Evolutionary conservation across 2,113 vertebrate genomes (phyloP), one percentile per base, ranked within the genome.

Genomic region (Alligator sinensis): DNA sequence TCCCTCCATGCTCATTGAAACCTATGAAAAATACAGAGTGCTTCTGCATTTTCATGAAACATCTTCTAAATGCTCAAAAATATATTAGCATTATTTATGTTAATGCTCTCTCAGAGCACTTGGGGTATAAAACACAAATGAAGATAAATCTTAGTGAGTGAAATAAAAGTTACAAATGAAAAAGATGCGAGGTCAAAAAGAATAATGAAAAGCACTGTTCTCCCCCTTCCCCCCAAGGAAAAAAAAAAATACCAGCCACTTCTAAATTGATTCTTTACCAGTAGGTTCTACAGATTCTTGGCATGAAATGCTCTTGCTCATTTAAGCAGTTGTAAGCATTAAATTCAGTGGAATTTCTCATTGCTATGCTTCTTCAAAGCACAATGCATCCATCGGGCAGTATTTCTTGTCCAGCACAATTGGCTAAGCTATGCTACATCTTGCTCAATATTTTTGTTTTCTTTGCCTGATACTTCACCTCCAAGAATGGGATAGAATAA

Each of bases 241-340:
- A n/a, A n/a, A n/a, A n/a, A 89, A 92, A 64, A 91, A 58, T 9
- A 64, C 55, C 92, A 86, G 59, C 61, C 10, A 4, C 78, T 92
- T 84, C 80, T 92, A 84, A 91, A 94, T 77, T 89, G 91, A 95
- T 94, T 88, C 89, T 91, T 88, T 96, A 89, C 83, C 91, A 91
- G 76, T 64, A 70, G 95, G 91, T 80, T 91, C 38, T 84, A 89
- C 80, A 82, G 94, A 89, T 94, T 94, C 87, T 75, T 83, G 86
- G 85, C 1, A 4, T 25, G 80, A 89, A 83, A 93, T 4, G n/a
- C 78, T 94, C 70, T 47, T 91, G 82, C 80, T 95, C 86, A 82
- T 84, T 89, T 93, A 91, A 95, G 95, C n/a, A n/a, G 64, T 1
- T 47, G 78, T 92, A 87, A 93, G 86, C 91, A 85, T 60, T 96